Evolutionary conservation across 2,113 vertebrate species (phyloP).

Genomic region (Cephalopholis sonnerati): DNA sequence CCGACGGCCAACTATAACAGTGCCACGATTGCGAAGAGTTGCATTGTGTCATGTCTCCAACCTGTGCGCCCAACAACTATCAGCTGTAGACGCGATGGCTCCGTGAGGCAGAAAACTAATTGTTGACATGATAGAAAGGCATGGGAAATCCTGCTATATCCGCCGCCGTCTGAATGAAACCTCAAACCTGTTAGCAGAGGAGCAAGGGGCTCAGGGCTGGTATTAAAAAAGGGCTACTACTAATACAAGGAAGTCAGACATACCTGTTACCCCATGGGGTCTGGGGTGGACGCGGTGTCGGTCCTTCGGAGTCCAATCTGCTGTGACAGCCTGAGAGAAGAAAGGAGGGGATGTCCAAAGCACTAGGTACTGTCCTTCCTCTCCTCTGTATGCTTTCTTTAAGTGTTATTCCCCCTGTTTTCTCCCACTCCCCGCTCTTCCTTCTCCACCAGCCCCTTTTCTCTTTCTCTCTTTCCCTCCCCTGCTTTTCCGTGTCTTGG

Average conservation of each 20-base stretch:
- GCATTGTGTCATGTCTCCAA: conserved; percentile 66
- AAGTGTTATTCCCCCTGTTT: conserved; percentile 84
- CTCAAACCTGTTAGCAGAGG: conserved; percentile 26
- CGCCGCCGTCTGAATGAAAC: conserved; percentile 36
- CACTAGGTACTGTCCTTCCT: conserved; percentile 72
- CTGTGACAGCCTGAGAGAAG: conserved; percentile 78
- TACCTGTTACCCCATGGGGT: conserved; percentile 90
- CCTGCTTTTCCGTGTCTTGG: conserved; percentile 81
- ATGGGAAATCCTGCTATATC: conserved; percentile 23
- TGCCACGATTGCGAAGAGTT: conserved; percentile 60
- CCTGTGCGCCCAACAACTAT: conserved; percentile 69
- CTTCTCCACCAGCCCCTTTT: conserved; percentile 81
- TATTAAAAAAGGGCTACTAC: conserved; percentile 14
- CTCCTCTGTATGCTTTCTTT: conserved; percentile 73
- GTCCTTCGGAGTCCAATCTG: conserved; percentile 80
- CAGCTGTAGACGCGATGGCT: conserved; percentile 55
- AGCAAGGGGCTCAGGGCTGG: conserved; percentile 21
- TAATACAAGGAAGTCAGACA: conserved; percentile 74
- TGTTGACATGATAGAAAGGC: conserved; percentile 54
- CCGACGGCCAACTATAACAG: conserved; percentile 28
- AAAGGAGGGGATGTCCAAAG: conserved; percentile 75
- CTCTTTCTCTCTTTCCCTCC: conserved; percentile 77
- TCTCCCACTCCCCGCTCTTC: conserved; percentile 79
- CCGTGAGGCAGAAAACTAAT: conserved; percentile 72
- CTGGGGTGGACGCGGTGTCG: conserved; percentile 83